Evolutionary conservation across 64 coral and sea anemone genomes (phyloP).

Genomic region (Pachyseris speciosa): DNA sequence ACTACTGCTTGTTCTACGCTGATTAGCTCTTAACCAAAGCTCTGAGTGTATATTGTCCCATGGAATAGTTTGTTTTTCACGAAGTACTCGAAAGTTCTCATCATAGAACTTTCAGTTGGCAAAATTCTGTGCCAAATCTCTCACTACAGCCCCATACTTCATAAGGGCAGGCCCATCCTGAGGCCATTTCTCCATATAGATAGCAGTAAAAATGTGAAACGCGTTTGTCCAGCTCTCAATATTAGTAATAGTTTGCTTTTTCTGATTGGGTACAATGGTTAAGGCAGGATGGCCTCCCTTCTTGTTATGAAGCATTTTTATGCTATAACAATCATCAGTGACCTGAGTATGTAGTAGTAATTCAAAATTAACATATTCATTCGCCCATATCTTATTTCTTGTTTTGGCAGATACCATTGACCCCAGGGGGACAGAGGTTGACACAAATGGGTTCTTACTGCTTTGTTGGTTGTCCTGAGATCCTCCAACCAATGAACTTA

Average conservation of each 20-base stretch:
- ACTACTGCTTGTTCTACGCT: not conserved
- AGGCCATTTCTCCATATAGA: constrained; percentile 20
- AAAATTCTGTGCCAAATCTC: constrained; percentile 39
- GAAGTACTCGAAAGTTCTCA: constrained; percentile 47
- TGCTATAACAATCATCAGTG: too few species aligned
- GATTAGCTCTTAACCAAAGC: constrained; percentile 10
- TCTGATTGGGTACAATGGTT: constrained; percentile 5
- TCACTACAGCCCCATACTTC: constrained; percentile 47
- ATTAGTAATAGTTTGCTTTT: not conserved
- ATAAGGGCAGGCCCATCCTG: constrained; percentile 23
- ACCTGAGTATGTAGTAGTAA: too few species aligned
- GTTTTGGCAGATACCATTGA: too few species aligned
- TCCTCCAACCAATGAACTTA: too few species aligned
- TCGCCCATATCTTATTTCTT: too few species aligned
- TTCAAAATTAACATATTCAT: too few species aligned
- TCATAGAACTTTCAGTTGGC: constrained; percentile 59
- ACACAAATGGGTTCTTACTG: too few species aligned
- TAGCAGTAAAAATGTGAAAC: constrained; percentile 42
- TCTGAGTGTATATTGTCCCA: constrained; percentile 50
- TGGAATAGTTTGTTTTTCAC: not conserved
- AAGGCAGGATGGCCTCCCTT: not conserved
- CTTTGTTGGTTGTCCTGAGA: too few species aligned
- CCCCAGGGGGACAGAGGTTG: too few species aligned
- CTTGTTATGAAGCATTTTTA: too few species aligned
- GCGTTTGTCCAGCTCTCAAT: not conserved